Conservation (phyloP, 2,797 vertebrate species). For the Hipposideros larvatus region DNA sequence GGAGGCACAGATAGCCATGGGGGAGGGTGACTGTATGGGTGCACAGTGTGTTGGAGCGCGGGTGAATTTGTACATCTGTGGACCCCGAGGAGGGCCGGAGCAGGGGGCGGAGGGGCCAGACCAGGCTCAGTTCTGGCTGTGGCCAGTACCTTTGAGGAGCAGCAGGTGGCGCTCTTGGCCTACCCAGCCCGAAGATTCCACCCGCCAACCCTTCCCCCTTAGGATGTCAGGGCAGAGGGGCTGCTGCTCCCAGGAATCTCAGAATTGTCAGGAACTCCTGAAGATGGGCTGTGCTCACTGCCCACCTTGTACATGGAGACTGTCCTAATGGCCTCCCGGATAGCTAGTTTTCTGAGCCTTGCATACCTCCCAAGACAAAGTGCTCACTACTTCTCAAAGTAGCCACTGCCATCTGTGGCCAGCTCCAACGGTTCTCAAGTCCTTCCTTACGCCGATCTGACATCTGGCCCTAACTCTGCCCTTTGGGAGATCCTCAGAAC, state of each 20-base stretch:
- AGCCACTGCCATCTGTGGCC: neutral
- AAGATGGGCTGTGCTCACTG: neutral
- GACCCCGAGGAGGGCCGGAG: neutral
- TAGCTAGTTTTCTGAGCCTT: neutral
- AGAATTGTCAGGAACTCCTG: neutral
- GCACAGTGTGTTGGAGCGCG: accelerated
- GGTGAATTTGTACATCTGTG: neutral
- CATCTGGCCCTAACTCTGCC: neutral
- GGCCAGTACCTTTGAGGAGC: neutral
- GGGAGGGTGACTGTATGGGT: neutral
- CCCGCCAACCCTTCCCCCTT: accelerated
- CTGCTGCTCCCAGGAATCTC: neutral
- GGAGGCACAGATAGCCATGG: neutral
- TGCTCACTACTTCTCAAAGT: neutral
- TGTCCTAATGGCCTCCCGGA: neutral
- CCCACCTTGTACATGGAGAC: neutral
- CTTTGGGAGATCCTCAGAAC: neutral
- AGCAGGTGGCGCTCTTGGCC: constrained; percentile 76
- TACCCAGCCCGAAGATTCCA: neutral
- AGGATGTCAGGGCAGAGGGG: neutral
- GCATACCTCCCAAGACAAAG: neutral
- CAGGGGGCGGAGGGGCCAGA: neutral
- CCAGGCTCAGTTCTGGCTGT: accelerated
- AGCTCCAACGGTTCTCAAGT: neutral
- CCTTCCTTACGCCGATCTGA: neutral